Evolutionary conservation across 2,797 vertebrate genomes (phyloP), one percentile per base, ranked within the genome.

Genomic region (Enteromius mattozi): DNA sequence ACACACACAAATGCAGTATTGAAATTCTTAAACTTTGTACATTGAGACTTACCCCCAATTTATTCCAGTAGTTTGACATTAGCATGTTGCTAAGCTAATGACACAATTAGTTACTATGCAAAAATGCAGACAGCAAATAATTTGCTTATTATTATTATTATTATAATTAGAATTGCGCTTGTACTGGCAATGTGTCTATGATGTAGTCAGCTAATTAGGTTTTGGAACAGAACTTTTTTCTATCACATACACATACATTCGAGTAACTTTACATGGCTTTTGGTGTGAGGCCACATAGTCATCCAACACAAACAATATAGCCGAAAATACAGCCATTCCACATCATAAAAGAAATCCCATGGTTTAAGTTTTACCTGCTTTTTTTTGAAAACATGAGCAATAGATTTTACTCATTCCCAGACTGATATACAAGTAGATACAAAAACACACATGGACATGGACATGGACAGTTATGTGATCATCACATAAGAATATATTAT

Each of bases 261-360:
- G 65, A 51, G 76, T 85, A 85, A 82, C 75, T 76, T 83, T 37
- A 59, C 51, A 30, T 78, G 37, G 56, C 40, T 59, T 66, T 66
- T 56, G 59, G 51, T 74, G 51, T 9, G 13, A 51, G 56, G 65
- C 75, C 77, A 68, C 71, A 80, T 66, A 76, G 19, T 75, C 78
- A 70, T 80, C 80, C 86, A 79, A 82, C 63, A 82, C 85, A 85
- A 85, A 86, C 51, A 85, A 42, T 16, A 40, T 56, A 78, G 12
- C 49, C 37, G 59, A 74, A 81, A 65, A 86, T 86, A 82, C 69
- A 59, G 33, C 56, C 45, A 76, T 68, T 79, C 80, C 45, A 82
- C 49, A 80, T 86, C 71, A 69, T 14, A 45, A 45, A 45, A 45
- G 49, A 30, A 47, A 80, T 77, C 81, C 35, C 56, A 83, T 75